A percentile compares a stretch with the other conserved stretches of the same genome.
These are phyloP conservation scores for Rhynchophorus ferrugineus DNA, from an alignment of 1,140 invertebrate genomes.

Conservation along the genomic window DNA sequence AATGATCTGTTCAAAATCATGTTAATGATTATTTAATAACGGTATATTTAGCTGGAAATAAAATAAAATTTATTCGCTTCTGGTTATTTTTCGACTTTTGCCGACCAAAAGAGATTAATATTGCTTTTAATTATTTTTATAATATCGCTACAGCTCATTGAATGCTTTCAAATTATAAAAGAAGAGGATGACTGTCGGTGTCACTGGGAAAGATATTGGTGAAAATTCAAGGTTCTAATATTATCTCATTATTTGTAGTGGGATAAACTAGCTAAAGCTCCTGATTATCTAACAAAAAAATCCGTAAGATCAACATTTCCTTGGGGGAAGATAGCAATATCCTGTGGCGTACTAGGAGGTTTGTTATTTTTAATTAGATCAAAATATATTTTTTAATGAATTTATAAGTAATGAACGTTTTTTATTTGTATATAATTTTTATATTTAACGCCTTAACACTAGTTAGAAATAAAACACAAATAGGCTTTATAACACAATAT, in stretches of 20 bases:
- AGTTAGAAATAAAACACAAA: background rate
- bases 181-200: conserved; percentile 5
- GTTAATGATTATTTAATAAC: no score
- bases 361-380: background rate
- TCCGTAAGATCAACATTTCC: conserved; percentile 19
- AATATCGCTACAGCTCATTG: no score
- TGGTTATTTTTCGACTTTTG: background rate
- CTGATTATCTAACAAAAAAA: conserved; percentile 28
- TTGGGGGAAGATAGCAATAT: conserved; percentile 21
- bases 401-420: background rate
- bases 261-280: conserved; percentile 24
- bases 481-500: conserved; percentile 3
- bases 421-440: background rate
- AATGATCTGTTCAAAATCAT: no score
- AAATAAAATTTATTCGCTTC: background rate
- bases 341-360: conserved; percentile 7
- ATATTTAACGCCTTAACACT: background rate
- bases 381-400: background rate
- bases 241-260: conserved; percentile 16
- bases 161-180: conserved; percentile 14
- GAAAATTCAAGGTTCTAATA: background rate
- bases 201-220: conserved; percentile 7
- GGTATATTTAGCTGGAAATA: no score
- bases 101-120: no score
- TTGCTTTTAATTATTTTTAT: no score